Evolutionary conservation across 2,888 invertebrate genomes (phyloP), one percentile per base, ranked within the genome.

Genomic region (Caenorhabditis sp.): DNA sequence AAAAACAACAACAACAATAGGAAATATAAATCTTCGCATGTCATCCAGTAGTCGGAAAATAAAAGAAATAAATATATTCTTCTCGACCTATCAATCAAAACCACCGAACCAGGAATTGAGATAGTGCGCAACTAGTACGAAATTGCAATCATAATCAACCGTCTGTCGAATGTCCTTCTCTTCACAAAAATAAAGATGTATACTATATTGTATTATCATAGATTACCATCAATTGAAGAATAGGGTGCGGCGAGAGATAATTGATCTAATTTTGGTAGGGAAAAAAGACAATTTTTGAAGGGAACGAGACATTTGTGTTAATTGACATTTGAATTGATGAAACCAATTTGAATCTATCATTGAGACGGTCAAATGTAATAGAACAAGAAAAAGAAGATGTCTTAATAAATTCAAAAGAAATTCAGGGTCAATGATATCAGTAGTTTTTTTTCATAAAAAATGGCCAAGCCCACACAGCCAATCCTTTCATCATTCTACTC

Each of bases 91-190:
- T 43, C 43, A 43, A 43, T 43, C 43, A 43, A 43, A n/a, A 43
- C 12, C 5, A 7, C 43, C 17, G 43, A 43, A 43, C 43, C 43
- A 43, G 17, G 43, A 43, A 10, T 43, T 17, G 17, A 43, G 43
- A 43, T 43, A 43, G 43, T 43, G 43, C 43, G 43, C 43, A 43
- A 43, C 31, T 43, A 43, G 43, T 43, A 43, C 43, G 43, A 43
- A 43, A 12, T 43, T 14, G 43, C 43, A 43, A 43, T 43, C 14
- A 36, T 36, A 5, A 43, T 43, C 43, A 43, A 43, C 43, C 43
- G 12, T 43, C 17, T 43, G 14, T 43, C 43, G n/a, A 31, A 31
- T 31, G 43, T 43, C 43, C 43, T 43, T 43, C 43, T 43, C 12
- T 43, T 17, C 5, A 31, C 31, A 31, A 31, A 31, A 31, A 31